A percentile compares a stretch with the other conserved stretches of the same genome.
phyloP scores from a whole-genome alignment of 2,888 invertebrate genomes.

The Malacosoma neustria region DNA sequence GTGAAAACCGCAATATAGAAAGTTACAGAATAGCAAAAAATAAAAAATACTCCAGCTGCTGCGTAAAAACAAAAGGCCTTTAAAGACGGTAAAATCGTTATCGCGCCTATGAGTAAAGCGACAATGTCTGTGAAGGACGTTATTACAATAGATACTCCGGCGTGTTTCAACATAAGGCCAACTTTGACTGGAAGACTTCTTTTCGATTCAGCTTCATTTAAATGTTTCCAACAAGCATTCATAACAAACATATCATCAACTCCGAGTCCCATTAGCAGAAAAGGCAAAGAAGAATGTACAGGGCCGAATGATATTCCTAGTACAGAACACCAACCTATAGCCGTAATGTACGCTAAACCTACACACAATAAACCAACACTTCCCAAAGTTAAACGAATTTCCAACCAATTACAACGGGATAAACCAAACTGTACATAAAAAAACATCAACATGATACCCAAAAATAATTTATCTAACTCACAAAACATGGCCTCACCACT shows the following conservation, averaged over 20 bases:
- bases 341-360: conserved; percentile 81
- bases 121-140: conserved; percentile 89
- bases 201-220: conserved; percentile 63
- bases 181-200: conserved; percentile 78
- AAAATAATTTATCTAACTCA: conserved; percentile 80
- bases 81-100: conserved; percentile 86
- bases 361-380: conserved; percentile 81
- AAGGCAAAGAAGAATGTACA: conserved; percentile 87
- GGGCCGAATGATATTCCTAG: conserved; percentile 85
- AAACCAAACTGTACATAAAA: conserved; percentile 82
- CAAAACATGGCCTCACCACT: conserved; percentile 81
- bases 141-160: conserved; percentile 88
- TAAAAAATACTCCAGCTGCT: conserved; percentile 83
- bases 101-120: conserved; percentile 85
- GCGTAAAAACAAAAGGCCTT: conserved; percentile 90
- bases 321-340: conserved; percentile 82
- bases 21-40: conserved; percentile 85
- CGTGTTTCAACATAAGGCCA: conserved; percentile 83
- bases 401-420: conserved; percentile 83
- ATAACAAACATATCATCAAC: conserved; percentile 92
- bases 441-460: conserved; percentile 82
- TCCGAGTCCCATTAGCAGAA: conserved; percentile 86
- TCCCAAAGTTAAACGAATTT: conserved; percentile 80
- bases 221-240: conserved; percentile 83
- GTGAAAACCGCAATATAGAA: conserved; percentile 87